These are phyloP conservation scores for Rousettus leschenaultii DNA, from an alignment of 2,113 vertebrate species.

Conservation along the genomic window DNA sequence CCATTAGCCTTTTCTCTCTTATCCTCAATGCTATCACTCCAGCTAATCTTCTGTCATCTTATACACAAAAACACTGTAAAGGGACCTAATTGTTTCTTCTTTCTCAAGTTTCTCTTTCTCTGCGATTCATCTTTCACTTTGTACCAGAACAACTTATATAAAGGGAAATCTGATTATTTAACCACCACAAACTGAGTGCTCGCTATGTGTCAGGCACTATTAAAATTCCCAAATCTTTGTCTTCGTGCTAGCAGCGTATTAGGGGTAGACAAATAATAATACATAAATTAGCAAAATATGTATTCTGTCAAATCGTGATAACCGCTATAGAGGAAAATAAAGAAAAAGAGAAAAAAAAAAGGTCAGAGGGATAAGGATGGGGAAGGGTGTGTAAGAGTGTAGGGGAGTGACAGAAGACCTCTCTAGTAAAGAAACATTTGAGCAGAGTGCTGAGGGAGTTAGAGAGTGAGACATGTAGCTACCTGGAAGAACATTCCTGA, in stretches of 20 bases:
- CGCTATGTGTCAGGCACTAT: background rate
- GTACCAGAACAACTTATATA: background rate
- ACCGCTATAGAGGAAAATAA: background rate
- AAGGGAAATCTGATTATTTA: background rate
- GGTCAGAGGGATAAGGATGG: background rate
- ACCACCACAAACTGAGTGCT: background rate
- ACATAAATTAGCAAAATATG: conserved; percentile 4
- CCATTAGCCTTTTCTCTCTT: background rate
- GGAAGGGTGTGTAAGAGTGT: background rate
- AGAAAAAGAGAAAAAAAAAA: no score
- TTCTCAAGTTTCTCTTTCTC: background rate
- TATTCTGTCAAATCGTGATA: background rate
- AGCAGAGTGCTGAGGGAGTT: background rate
- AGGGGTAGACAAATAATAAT: background rate
- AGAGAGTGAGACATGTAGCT: background rate
- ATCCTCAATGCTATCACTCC: background rate
- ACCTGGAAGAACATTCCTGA: background rate
- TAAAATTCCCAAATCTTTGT: background rate
- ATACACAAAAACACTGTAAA: background rate
- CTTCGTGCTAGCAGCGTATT: background rate
- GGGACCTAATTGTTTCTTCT: background rate
- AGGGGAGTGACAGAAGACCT: background rate
- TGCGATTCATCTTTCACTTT: background rate
- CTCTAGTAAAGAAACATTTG: background rate
- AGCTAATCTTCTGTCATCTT: background rate